These are phyloP conservation scores for Gambusia affinis DNA, from an alignment of 2,113 vertebrate genomes.

Conservation along the genomic window DNA sequence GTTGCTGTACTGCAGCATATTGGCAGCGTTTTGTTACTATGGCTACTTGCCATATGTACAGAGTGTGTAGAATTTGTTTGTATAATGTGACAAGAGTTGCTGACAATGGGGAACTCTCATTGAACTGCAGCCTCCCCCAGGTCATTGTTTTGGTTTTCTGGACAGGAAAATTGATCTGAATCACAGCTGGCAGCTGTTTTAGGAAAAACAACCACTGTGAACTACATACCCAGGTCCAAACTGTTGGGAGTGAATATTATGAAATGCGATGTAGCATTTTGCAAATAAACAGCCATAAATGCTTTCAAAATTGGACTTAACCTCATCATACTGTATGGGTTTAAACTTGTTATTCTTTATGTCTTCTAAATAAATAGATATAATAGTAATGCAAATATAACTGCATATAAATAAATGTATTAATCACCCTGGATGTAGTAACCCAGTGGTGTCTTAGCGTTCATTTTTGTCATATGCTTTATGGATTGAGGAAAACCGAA, in stretches of 20 bases:
- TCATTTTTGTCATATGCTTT: too few species aligned
- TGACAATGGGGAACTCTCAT: slow-evolving; percentile 3
- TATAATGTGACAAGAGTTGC: background rate
- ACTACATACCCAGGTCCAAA: background rate
- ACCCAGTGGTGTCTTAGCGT: too few species aligned
- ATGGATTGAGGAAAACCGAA: too few species aligned
- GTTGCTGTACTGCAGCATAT: background rate
- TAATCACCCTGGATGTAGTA: too few species aligned
- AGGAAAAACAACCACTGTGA: background rate
- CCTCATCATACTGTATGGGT: background rate
- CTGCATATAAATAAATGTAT: background rate
- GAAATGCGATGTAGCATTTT: background rate
- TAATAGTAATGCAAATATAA: too few species aligned
- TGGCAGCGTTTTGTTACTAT: background rate
- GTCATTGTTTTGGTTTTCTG: slow-evolving; percentile 9
- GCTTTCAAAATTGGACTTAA: background rate
- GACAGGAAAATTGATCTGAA: slow-evolving; percentile 7
- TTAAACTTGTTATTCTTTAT: background rate
- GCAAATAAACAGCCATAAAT: background rate
- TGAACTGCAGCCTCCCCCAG: slow-evolving; percentile 8
- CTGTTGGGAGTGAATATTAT: background rate
- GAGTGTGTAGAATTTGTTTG: background rate
- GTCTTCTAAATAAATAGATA: background rate
- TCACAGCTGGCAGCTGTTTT: slow-evolving; percentile 12
- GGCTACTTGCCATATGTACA: too few species aligned